Evolutionary conservation across 2,113 vertebrate genomes (phyloP), one percentile per base, ranked within the genome.

Genomic region (Siniperca knerii): DNA sequence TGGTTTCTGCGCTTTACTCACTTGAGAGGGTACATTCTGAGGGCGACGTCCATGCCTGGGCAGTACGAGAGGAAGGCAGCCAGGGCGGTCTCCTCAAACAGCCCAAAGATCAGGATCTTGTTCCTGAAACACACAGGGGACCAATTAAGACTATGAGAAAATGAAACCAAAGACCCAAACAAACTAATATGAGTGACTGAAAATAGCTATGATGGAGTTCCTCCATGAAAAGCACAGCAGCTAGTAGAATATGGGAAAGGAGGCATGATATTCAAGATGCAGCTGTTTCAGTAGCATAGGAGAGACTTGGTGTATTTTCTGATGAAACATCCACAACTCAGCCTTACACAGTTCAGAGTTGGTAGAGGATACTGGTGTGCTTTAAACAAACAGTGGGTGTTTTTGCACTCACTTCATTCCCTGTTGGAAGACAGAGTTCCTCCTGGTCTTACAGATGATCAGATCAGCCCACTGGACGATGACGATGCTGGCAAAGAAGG

Each of bases 391-490:
- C 11, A 44, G 23, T 11, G n/a, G 40, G 4, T 21, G n/a, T 23
- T 12, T 62, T 18, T 57, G 73, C 54, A 74, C 97, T 95, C 89
- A 98, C 97, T 97, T 98, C 97, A 98, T 98, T 92, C 98, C 98
- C 92, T 98, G 98, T 79, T 98, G 98, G 96, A 98, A 97, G 84
- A 98, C 96, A 0, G 98, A 98, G 92, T 98, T 98, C 88, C 97
- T 96, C 6, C 98, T 96, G 77, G 98, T 98, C 94, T 98, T 98
- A 85, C 98, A 98, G 94, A 98, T 96, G 94, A 98, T 98, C 87
- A 98, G 94, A 90, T 98, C 97, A 0, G 98, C 97, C 98, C 98
- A 98, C 79, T 98, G 98, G 48, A 98, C 98, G 0, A 98, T 94
- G 68, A 98, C 98, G 8, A 98, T 98, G 93, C 97, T 98, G 95